Percentiles rank a stretch among this genome's conserved stretches.
Conservation (phyloP, 2,888 invertebrate species). For the Phyto melanocephala region DNA sequence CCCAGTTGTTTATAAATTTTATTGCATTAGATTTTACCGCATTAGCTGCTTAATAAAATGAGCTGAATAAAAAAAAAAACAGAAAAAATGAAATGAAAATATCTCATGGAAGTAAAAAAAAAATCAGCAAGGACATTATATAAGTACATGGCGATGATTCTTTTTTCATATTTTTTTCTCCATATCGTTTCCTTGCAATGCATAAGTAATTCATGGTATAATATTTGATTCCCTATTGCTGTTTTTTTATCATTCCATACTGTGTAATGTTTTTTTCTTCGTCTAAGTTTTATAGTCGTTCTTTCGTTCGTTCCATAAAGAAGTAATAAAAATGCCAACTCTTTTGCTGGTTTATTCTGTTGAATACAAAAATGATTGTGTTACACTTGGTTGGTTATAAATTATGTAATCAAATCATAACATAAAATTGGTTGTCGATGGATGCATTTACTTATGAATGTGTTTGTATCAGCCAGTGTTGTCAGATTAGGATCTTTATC, state of each 20-base stretch:
- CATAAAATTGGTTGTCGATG: conserved; percentile 53
- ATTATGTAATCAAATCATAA: conserved; percentile 63
- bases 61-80: not conserved
- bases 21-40: conserved; percentile 63
- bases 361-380: conserved; percentile 53
- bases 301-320: conserved; percentile 34
- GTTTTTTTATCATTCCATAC: not conserved
- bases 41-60: conserved; percentile 48
- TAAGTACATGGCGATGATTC: conserved; percentile 18
- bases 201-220: conserved; percentile 56
- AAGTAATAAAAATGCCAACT: conserved; percentile 59
- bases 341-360: conserved; percentile 33
- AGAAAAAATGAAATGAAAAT: not conserved
- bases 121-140: conserved; percentile 19
- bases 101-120: not conserved
- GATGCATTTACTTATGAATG: conserved; percentile 21
- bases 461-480: not conserved
- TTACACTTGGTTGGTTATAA: conserved; percentile 56
- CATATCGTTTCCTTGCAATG: conserved; percentile 16
- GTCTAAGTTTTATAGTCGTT: conserved; percentile 30
- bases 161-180: conserved; percentile 8
- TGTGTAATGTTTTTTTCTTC: conserved; percentile 10
- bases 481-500: too few relatives aligned
- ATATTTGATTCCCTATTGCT: conserved; percentile 44
- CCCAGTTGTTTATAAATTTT: conserved; percentile 55